Conservation (phyloP, 2,113 vertebrate species). For the Macquaria australasica region DNA sequence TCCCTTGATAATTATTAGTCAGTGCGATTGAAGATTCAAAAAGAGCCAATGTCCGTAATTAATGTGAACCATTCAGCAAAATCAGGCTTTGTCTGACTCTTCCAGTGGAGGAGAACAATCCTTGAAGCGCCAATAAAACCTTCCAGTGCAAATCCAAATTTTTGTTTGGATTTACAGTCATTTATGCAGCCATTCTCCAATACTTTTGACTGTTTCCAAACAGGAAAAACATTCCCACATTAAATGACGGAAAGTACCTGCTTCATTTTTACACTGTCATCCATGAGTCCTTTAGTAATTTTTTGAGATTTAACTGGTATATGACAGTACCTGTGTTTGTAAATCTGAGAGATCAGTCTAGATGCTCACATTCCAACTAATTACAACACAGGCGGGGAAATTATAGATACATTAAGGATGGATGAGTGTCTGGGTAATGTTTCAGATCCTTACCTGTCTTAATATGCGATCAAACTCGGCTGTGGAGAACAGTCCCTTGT, state of each 20-base stretch:
- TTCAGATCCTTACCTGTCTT: conserved; percentile 78
- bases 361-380: background rate
- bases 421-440: background rate
- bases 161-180: background rate
- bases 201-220: background rate
- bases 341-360: background rate
- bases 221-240: background rate
- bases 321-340: background rate
- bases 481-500: conserved; percentile 94
- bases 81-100: too few species aligned
- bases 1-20: background rate
- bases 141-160: background rate
- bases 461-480: conserved; percentile 90
- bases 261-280: background rate
- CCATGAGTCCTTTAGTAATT: background rate
- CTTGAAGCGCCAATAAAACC: background rate
- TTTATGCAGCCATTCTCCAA: background rate
- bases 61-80: background rate
- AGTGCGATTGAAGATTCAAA: too few species aligned
- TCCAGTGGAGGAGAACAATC: too few species aligned
- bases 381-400: background rate
- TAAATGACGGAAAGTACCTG: background rate
- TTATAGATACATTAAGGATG: background rate
- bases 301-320: too few species aligned
- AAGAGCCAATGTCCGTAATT: background rate